These are phyloP conservation scores for Nyctibius grandis DNA, from an alignment of 2,797 vertebrate species.

Conservation along the genomic window DNA sequence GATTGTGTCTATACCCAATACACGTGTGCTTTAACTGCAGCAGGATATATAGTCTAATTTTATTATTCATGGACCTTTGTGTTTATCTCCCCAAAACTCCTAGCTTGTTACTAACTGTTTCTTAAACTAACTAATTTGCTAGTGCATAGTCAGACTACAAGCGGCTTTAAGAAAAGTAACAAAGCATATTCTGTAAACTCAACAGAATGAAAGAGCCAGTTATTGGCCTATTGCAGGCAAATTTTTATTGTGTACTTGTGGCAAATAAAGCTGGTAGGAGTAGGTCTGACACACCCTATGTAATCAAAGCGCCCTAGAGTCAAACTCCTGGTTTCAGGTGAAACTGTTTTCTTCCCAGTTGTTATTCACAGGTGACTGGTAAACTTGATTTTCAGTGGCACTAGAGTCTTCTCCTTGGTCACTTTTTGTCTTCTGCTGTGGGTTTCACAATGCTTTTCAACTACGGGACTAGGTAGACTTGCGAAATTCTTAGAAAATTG, in stretches of 20 bases:
- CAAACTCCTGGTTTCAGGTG: neutral
- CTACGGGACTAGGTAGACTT: neutral
- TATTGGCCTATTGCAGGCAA: neutral
- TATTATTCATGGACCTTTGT: neutral
- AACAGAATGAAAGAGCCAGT: neutral
- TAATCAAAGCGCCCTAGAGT: neutral
- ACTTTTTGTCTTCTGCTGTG: neutral
- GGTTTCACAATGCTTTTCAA: neutral
- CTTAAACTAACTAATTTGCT: neutral
- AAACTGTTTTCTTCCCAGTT: neutral
- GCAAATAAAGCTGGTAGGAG: neutral
- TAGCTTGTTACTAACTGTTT: neutral
- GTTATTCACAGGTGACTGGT: neutral
- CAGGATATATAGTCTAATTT: neutral
- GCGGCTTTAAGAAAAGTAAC: neutral
- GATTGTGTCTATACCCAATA: neutral
- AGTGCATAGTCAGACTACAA: neutral
- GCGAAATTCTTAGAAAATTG: neutral
- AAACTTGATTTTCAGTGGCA: neutral
- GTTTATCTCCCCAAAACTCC: neutral
- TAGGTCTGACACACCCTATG: neutral
- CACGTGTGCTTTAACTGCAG: neutral
- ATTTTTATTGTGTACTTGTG: neutral
- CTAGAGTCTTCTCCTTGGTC: neutral
- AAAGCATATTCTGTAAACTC: neutral